phyloP scores from a whole-genome alignment of 2,888 invertebrate species.

The Blastobasis lacticolella region DNA sequence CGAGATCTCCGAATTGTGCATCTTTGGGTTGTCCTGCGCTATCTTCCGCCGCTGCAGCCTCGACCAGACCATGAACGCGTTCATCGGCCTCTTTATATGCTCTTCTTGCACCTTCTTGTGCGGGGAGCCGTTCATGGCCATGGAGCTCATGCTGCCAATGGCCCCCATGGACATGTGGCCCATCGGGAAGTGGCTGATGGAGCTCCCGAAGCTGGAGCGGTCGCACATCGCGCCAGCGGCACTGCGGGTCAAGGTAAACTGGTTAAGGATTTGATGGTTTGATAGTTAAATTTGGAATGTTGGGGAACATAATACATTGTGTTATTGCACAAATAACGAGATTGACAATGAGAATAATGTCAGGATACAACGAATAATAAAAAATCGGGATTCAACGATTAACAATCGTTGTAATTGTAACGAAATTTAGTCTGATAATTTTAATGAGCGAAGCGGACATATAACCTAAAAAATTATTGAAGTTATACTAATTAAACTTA shows the following conservation, averaged over 20 bases:
- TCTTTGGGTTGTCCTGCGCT: conserved; percentile 98
- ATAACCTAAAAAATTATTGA: no score
- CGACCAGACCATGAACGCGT: conserved; percentile 99
- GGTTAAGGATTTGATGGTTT: not conserved
- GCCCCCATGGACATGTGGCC: conserved; percentile 73
- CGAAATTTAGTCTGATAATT: no score
- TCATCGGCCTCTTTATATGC: conserved; percentile 98
- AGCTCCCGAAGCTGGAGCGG: conserved; percentile 74
- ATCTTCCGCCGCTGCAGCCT: conserved; percentile 93
- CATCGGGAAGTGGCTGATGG: conserved; percentile 75
- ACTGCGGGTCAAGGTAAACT: conserved; percentile 51
- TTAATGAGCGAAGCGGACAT: no score
- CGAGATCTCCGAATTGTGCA: conserved; percentile 98
- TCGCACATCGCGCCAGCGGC: conserved; percentile 85
- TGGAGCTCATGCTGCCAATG: conserved; percentile 69
- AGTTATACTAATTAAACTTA: no score
- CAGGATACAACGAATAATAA: no score
- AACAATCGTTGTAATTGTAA: no score
- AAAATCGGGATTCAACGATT: no score
- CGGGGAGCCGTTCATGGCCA: conserved; percentile 74
- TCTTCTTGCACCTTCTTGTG: conserved; percentile 80
- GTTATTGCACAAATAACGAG: no score
- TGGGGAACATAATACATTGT: not conserved
- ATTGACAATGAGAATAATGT: no score
- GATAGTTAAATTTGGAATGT: not conserved